These are phyloP conservation scores for Pollenia labialis DNA, from an alignment of 2,888 invertebrate genomes.

Conservation along the genomic window DNA sequence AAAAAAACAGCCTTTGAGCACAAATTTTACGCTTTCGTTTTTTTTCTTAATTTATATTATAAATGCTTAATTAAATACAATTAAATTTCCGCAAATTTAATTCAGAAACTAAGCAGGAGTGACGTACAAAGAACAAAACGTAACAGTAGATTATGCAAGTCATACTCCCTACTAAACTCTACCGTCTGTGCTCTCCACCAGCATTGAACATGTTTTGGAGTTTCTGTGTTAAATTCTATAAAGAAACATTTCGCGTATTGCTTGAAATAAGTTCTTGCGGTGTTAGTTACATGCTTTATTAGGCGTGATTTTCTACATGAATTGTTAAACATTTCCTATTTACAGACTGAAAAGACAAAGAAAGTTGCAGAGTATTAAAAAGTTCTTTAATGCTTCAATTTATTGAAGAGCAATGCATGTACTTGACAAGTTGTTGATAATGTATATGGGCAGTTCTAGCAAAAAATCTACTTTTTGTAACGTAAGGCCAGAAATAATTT, in stretches of 20 bases:
- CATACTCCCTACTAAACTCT: too few relatives aligned
- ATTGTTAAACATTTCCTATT: not conserved
- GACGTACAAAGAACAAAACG: not conserved
- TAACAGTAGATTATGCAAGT: not conserved
- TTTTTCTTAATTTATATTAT: too few relatives aligned
- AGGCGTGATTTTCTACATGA: conserved; percentile 31
- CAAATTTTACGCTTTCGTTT: too few relatives aligned
- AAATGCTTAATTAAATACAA: conserved; percentile 31
- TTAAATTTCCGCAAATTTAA: conserved; percentile 40
- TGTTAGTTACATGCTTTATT: conserved; percentile 55
- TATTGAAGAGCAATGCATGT: not conserved
- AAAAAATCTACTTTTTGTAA: too few relatives aligned
- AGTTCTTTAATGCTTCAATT: not conserved
- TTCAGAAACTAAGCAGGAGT: not conserved
- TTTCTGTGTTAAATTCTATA: conserved; percentile 3
- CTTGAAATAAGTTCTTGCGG: conserved; percentile 3
- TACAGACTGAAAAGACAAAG: too few relatives aligned
- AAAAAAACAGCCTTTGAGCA: too few relatives aligned
- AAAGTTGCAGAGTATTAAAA: too few relatives aligned
- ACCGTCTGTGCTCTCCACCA: too few relatives aligned
- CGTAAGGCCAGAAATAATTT: too few relatives aligned
- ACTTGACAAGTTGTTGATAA: not conserved
- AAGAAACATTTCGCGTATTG: not conserved
- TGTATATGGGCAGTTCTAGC: not conserved
- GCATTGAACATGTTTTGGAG: too few relatives aligned